Conservation (phyloP, 1,140 invertebrate genomes). For the Hyles euphorbiae region DNA sequence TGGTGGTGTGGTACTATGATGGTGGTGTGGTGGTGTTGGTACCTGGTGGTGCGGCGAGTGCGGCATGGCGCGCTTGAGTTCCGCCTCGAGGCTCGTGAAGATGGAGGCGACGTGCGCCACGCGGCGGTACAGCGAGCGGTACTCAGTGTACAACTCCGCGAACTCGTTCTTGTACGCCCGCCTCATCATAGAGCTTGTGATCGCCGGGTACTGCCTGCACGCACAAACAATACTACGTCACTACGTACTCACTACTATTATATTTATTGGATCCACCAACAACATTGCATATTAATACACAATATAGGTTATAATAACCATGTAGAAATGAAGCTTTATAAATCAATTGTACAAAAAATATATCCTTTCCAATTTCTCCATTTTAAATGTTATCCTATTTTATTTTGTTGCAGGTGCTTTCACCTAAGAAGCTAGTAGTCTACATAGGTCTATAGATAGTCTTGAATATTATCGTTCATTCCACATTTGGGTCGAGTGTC, state of each 20-base stretch:
- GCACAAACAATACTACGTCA: not conserved
- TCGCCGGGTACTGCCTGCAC: slow-evolving; percentile 86
- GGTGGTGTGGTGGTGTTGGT: not conserved
- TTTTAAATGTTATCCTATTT: too few relatives aligned
- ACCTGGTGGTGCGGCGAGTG: slow-evolving; percentile 75
- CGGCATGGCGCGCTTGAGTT: slow-evolving; percentile 76
- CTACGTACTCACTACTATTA: not conserved
- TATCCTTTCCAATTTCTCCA: too few relatives aligned
- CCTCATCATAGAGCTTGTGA: slow-evolving; percentile 84
- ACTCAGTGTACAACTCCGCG: slow-evolving; percentile 89
- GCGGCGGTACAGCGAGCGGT: slow-evolving; percentile 83
- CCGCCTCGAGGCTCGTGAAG: slow-evolving; percentile 84
- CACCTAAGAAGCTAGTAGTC: too few relatives aligned
- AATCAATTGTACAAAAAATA: too few relatives aligned
- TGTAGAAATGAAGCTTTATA: too few relatives aligned
- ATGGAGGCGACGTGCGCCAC: slow-evolving; percentile 85
- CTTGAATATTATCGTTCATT: too few relatives aligned
- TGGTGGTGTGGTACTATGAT: not conserved
- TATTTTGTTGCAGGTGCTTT: too few relatives aligned
- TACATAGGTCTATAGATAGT: too few relatives aligned
- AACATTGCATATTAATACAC: too few relatives aligned
- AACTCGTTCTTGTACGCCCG: slow-evolving; percentile 92
- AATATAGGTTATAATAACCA: too few relatives aligned
- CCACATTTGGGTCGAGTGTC: too few relatives aligned
- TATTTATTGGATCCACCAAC: not conserved